phyloP scores from a whole-genome alignment of 2,888 invertebrate genomes.

The Plemyria rubiginata region DNA sequence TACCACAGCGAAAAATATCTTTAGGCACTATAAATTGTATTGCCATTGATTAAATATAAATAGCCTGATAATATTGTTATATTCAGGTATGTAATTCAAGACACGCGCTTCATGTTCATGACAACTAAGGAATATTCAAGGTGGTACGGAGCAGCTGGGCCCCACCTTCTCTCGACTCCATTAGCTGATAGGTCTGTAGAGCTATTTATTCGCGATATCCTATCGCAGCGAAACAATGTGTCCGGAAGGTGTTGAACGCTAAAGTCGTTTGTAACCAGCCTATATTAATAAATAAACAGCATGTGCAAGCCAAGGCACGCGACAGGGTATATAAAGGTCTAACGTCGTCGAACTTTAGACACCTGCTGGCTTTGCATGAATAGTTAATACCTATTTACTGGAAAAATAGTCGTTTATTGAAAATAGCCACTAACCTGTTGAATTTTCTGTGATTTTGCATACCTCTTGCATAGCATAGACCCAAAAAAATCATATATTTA shows the following conservation, averaged over 20 bases:
- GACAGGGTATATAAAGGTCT: conserved; percentile 75
- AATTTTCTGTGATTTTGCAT: conserved; percentile 5
- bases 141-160: conserved; percentile 37
- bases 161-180: conserved; percentile 29
- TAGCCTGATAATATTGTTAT: too few relatives aligned
- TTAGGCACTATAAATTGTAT: too few relatives aligned
- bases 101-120: too few relatives aligned
- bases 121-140: conserved; percentile 18
- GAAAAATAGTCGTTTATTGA: conserved; percentile 27
- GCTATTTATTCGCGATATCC: conserved; percentile 29
- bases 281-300: conserved; percentile 52
- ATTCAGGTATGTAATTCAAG: too few relatives aligned
- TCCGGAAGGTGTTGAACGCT: conserved; percentile 59
- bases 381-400: conserved; percentile 34
- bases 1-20: too few relatives aligned
- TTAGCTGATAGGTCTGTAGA: conserved; percentile 34
- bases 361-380: conserved; percentile 65
- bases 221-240: conserved; percentile 38
- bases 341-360: conserved; percentile 73
- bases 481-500: too few relatives aligned
- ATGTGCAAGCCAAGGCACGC: conserved; percentile 64
- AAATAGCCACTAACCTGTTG: conserved; percentile 16
- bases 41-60: too few relatives aligned
- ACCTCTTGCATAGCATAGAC: too few relatives aligned
- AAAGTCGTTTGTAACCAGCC: conserved; percentile 45